A percentile compares a stretch with the other conserved stretches of the same genome.
phyloP scores from a whole-genome alignment of 2,888 invertebrate species.

The Athrips mouffetella region DNA sequence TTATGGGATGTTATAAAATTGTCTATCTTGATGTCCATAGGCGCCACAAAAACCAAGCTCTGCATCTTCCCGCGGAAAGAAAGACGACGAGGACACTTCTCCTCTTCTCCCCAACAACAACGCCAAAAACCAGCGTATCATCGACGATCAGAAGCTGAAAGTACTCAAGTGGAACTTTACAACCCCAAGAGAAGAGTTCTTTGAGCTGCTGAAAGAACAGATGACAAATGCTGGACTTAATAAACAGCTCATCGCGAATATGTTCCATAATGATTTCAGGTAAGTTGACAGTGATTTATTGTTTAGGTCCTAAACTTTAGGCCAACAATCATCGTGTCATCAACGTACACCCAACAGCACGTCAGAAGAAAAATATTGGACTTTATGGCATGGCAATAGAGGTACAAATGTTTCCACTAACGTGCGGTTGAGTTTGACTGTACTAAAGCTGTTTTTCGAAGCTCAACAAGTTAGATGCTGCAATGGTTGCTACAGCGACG shows the following conservation, averaged over 20 bases:
- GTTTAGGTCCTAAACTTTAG: too few relatives aligned
- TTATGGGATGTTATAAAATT: too few relatives aligned
- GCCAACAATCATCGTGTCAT: too few relatives aligned
- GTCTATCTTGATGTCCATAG: too few relatives aligned
- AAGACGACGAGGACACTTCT: conserved; percentile 90
- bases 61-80: conserved; percentile 79
- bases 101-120: conserved; percentile 89
- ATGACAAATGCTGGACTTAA: conserved; percentile 94
- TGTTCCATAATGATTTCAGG: conserved; percentile 97
- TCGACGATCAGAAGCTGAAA: conserved; percentile 96
- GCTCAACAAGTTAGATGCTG: too few relatives aligned
- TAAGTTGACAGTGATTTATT: conserved; percentile 34
- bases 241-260: conserved; percentile 89
- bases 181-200: conserved; percentile 94
- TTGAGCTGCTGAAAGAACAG: conserved; percentile 92
- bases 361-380: too few relatives aligned
- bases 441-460: too few relatives aligned
- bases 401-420: too few relatives aligned
- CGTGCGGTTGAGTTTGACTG: too few relatives aligned
- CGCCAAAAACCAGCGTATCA: conserved; percentile 93
- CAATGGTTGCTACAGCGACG: too few relatives aligned
- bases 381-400: too few relatives aligned
- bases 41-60: conserved; percentile 56
- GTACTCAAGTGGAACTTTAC: conserved; percentile 97
- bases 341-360: too few relatives aligned